These are phyloP conservation scores for Hydrocynus forskahlii DNA, from an alignment of 2,797 vertebrate species.

Conservation along the genomic window DNA sequence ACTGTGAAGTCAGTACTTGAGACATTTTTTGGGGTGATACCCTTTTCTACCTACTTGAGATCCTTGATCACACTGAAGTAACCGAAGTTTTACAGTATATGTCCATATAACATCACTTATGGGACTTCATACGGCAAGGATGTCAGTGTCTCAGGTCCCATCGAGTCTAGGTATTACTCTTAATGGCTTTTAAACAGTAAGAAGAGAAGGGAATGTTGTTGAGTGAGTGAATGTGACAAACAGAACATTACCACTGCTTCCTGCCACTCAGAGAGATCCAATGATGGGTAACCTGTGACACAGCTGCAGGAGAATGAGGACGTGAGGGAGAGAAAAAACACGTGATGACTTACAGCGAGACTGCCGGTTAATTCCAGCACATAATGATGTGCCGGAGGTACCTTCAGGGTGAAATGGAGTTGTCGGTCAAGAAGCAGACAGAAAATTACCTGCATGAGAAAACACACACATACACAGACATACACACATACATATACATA, in stretches of 20 bases:
- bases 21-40: too few species aligned
- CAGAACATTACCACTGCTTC: neutral
- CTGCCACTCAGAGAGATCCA: neutral
- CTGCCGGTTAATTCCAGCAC: neutral
- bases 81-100: neutral
- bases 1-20: too few species aligned
- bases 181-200: conserved; percentile 14
- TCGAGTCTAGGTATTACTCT: neutral
- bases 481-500: neutral
- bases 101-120: neutral
- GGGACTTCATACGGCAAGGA: neutral
- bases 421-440: neutral
- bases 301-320: conserved; percentile 42
- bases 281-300: conserved; percentile 3
- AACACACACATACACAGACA: neutral
- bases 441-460: neutral
- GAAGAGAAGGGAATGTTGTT: conserved; percentile 42
- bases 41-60: too few species aligned
- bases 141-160: neutral
- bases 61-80: neutral
- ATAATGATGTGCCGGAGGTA: neutral
- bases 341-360: neutral
- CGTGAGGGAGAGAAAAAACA: conserved; percentile 20
- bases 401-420: neutral
- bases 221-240: conserved; percentile 26